phyloP scores from a whole-genome alignment of 2,797 vertebrate genomes.

The Cryptoprocta ferox region DNA sequence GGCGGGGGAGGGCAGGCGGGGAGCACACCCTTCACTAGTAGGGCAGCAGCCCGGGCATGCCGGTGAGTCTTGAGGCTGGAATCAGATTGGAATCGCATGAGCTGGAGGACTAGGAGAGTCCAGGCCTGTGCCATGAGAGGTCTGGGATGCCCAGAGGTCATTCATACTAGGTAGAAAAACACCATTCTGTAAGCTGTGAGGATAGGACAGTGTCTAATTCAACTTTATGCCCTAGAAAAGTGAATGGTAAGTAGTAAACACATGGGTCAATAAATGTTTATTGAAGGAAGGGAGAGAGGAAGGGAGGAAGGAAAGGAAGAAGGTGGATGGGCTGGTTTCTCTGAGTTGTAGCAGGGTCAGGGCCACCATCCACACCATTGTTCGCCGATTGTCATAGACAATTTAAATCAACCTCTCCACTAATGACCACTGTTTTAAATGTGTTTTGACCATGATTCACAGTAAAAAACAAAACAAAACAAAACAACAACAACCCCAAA shows the following conservation, averaged over 20 bases:
- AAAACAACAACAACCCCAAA: too few species aligned
- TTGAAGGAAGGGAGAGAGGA: not conserved
- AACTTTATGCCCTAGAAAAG: not conserved
- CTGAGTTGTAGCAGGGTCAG: not conserved
- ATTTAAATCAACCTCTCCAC: not conserved
- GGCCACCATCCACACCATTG: rapidly evolving
- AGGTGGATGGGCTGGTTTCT: not conserved
- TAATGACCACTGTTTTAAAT: not conserved
- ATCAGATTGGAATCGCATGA: not conserved
- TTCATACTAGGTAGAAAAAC: not conserved
- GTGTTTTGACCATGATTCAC: not conserved
- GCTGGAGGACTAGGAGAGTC: not conserved
- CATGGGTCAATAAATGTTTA: not conserved
- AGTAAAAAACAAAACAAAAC: not conserved
- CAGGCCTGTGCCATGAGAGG: not conserved
- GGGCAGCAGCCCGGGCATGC: not conserved
- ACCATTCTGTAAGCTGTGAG: not conserved
- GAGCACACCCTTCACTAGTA: not conserved
- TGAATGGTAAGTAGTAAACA: not conserved
- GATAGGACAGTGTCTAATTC: not conserved
- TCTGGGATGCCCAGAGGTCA: not conserved
- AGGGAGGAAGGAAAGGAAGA: not conserved
- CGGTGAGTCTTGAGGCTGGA: not conserved
- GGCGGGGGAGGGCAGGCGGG: too few species aligned
- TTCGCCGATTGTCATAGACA: not conserved